Percentiles rank a stretch among this genome's conserved stretches.
phyloP scores from a whole-genome alignment of 2,797 vertebrate species.

The Bothrops alternatus region DNA sequence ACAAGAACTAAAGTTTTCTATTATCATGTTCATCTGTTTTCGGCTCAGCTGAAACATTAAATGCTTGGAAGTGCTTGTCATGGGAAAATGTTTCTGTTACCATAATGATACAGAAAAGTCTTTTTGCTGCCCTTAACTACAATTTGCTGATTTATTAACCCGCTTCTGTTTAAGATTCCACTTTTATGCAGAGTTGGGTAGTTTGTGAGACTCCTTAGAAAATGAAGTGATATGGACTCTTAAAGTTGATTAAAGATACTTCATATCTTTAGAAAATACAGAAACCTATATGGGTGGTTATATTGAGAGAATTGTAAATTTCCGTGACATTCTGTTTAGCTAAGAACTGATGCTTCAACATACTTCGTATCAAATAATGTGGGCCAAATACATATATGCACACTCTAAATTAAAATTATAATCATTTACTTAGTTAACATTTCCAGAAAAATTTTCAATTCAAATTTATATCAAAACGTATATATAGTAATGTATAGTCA shows the following conservation, averaged over 20 bases:
- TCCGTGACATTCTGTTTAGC: not conserved
- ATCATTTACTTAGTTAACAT: not conserved
- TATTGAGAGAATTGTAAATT: not conserved
- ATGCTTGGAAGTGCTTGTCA: constrained; percentile 33
- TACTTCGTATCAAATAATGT: not conserved
- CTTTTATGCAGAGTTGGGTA: constrained; percentile 38
- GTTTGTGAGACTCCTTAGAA: constrained; percentile 14
- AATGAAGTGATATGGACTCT: not conserved
- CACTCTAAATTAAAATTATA: not conserved
- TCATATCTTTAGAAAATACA: not conserved
- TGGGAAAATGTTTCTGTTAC: constrained; percentile 34
- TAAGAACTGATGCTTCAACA: not conserved
- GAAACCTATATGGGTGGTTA: not conserved
- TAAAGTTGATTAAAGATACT: not conserved
- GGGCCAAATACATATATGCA: not conserved
- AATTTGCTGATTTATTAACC: constrained; percentile 41
- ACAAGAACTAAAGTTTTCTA: constrained; percentile 39
- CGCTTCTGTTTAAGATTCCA: constrained; percentile 34
- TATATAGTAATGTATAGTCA: not conserved
- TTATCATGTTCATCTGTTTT: constrained; percentile 28
- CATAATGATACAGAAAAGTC: constrained; percentile 31
- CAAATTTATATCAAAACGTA: too few relatives aligned
- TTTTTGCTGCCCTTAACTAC: constrained; percentile 38
- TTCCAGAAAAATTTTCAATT: not conserved
- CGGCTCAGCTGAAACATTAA: constrained; percentile 43